Conservation (phyloP, 2,888 invertebrate genomes). For the Drosophila helvetica region DNA sequence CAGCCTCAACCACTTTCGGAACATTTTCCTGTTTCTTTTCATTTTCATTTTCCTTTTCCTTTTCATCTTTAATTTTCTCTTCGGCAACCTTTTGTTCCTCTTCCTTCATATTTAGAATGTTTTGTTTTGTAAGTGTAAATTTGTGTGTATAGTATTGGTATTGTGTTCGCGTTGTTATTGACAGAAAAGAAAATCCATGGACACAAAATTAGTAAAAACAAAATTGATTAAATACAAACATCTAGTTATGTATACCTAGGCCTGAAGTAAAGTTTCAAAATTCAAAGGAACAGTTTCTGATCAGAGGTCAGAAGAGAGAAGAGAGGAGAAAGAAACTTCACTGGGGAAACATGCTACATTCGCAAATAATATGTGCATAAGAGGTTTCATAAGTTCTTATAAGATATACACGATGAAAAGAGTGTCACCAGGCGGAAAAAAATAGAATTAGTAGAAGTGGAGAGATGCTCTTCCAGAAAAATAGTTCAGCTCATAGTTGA, state of each 20-base stretch:
- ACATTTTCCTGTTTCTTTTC: constrained; percentile 14
- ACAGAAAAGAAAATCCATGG: background rate
- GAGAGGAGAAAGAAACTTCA: background rate
- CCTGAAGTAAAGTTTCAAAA: background rate
- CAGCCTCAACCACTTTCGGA: background rate
- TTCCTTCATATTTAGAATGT: constrained; percentile 30
- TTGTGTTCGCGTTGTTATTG: constrained; percentile 9
- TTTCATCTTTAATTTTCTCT: constrained; percentile 58
- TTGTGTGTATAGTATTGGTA: constrained; percentile 1
- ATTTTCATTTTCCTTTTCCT: constrained; percentile 14
- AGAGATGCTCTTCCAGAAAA: background rate
- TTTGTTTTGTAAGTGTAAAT: constrained; percentile 22
- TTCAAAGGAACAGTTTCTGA: background rate
- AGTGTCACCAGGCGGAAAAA: background rate
- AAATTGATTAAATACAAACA: background rate
- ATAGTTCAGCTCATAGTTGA: background rate
- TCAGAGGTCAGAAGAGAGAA: background rate
- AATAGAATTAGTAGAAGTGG: background rate
- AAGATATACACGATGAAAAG: background rate
- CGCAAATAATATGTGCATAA: background rate
- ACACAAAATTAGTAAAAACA: constrained; percentile 1
- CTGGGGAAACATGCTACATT: background rate
- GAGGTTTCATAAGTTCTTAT: background rate
- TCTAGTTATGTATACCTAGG: background rate
- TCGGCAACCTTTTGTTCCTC: constrained; percentile 5